Evolutionary conservation across 92 coral and sea anemone genomes (phyloP).

Genomic region (Zoanthus sansibaricus): DNA sequence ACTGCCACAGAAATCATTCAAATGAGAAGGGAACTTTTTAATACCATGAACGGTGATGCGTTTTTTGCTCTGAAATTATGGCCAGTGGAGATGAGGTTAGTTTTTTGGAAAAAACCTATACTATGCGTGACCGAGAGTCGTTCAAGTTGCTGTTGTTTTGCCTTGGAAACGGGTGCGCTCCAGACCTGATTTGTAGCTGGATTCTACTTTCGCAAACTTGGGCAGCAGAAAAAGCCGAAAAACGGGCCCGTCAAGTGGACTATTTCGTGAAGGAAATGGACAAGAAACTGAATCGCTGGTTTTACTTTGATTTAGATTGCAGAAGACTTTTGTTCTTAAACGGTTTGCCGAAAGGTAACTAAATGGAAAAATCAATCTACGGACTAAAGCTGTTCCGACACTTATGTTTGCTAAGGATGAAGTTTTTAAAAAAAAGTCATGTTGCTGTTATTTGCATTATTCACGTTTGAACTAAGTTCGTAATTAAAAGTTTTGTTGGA

Average conservation of each 20-base stretch:
- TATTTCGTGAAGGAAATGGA: conserved; percentile 22
- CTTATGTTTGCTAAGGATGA: neutral
- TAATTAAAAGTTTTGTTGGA: too few relatives aligned
- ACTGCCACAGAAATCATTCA: neutral
- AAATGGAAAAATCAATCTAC: neutral
- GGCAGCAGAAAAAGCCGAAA: conserved; percentile 28
- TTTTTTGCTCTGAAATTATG: conserved; percentile 21
- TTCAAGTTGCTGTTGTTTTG: conserved; percentile 26
- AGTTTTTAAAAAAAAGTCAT: neutral
- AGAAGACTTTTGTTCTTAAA: conserved; percentile 24
- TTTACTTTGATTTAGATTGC: conserved; percentile 17
- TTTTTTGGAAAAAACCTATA: conserved; percentile 23
- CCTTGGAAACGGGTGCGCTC: conserved; percentile 48
- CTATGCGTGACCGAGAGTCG: neutral
- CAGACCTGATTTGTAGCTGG: conserved; percentile 30
- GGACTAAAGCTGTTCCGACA: neutral
- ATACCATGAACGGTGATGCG: conserved; percentile 12
- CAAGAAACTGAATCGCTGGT: conserved; percentile 32
- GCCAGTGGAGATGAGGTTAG: conserved; percentile 16
- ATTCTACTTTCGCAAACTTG: conserved; percentile 15
- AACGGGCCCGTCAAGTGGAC: conserved; percentile 46
- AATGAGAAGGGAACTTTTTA: neutral
- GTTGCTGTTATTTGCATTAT: too few relatives aligned
- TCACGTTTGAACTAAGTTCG: too few relatives aligned
- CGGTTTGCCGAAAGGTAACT: conserved; percentile 14